These are phyloP conservation scores for Odocoileus hemionus DNA, from an alignment of 2,113 vertebrate species.

Conservation along the genomic window DNA sequence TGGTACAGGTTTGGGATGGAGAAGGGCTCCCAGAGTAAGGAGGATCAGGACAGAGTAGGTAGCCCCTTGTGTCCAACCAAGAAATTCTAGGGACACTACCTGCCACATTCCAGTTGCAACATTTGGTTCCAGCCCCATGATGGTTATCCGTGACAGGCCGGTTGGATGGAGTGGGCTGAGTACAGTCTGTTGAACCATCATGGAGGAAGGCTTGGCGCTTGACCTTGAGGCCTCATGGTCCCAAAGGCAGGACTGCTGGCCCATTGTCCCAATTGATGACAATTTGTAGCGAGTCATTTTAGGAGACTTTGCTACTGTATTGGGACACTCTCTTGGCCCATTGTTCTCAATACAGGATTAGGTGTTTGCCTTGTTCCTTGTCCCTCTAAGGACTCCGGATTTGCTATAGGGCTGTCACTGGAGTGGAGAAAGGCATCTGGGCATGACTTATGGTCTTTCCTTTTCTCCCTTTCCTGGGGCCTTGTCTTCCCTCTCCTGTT, in stretches of 20 bases:
- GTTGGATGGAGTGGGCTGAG: neutral
- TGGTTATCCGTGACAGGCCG: neutral
- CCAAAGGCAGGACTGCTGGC: neutral
- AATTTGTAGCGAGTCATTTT: neutral
- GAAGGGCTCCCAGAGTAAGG: neutral
- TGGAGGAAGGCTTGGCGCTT: fast-evolving
- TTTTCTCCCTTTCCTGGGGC: neutral
- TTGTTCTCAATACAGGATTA: neutral
- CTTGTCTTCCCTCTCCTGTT: neutral
- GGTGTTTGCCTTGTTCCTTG: neutral
- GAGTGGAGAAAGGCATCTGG: neutral
- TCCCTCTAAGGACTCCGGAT: neutral
- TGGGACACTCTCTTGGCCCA: neutral
- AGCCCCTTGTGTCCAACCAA: neutral
- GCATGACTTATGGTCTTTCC: neutral
- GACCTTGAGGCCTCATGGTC: neutral
- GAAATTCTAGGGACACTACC: neutral
- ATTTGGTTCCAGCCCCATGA: neutral
- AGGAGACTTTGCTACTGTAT: neutral
- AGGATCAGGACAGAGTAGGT: neutral
- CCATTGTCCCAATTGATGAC: neutral
- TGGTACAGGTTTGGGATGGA: neutral
- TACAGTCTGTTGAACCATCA: neutral
- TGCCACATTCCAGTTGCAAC: neutral
- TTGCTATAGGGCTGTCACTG: neutral